Percentiles rank a stretch among this genome's conserved stretches.
Conservation (phyloP, 1,140 invertebrate genomes). For the Meloidogyne hapla region DNA sequence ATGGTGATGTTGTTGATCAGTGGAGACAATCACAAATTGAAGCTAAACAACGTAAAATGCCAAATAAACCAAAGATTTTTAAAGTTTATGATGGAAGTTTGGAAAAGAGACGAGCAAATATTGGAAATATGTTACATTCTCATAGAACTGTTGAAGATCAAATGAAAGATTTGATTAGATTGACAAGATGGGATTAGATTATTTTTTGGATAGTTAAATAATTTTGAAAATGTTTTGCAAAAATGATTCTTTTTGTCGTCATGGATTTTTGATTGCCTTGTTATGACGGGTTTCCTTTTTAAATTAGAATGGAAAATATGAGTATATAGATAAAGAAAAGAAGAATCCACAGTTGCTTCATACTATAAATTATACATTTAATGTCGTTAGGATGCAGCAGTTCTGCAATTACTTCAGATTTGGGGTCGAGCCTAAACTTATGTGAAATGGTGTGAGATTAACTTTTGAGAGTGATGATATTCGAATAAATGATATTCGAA, state of each 20-base stretch:
- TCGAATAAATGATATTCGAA: no score
- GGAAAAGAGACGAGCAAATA: constrained; percentile 45
- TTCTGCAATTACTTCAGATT: no score
- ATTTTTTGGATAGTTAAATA: constrained; percentile 8
- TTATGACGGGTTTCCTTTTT: constrained; percentile 2
- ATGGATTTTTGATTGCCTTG: not conserved
- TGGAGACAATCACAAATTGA: constrained; percentile 30
- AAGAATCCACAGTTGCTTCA: no score
- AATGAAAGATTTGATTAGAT: constrained; percentile 44
- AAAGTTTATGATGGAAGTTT: constrained; percentile 35
- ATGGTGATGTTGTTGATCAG: constrained; percentile 47
- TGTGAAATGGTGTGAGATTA: no score
- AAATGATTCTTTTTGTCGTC: not conserved
- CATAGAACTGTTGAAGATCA: constrained; percentile 60
- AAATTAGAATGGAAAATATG: not conserved
- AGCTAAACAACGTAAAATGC: constrained; percentile 49
- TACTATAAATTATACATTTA: no score
- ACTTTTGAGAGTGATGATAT: no score
- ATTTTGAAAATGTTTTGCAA: not conserved
- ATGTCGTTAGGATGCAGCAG: no score
- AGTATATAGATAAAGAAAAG: not conserved
- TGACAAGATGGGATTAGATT: constrained; percentile 56
- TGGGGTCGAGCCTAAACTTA: no score
- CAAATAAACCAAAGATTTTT: constrained; percentile 47
- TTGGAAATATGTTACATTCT: constrained; percentile 55